Evolutionary conservation across 1,140 invertebrate species (phyloP).

Genomic region (Eupristina koningsbergeri): DNA sequence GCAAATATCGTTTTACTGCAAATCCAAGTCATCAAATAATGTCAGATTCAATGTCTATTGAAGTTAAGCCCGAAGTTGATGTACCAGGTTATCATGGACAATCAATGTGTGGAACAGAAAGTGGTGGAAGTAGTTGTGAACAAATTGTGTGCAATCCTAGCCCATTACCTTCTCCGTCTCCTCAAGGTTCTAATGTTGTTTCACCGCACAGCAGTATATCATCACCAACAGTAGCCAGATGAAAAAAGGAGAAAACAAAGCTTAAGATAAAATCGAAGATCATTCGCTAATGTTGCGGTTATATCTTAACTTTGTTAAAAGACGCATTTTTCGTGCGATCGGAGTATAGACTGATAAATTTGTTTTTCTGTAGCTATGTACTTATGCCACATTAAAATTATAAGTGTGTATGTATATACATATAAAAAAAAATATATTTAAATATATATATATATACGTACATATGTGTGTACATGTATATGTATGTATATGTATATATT

Average conservation of each 20-base stretch:
- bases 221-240: slow-evolving; percentile 69
- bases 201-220: slow-evolving; percentile 64
- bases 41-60: slow-evolving; percentile 61
- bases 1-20: slow-evolving; percentile 68
- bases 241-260: slow-evolving; percentile 57
- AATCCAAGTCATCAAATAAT: slow-evolving; percentile 59
- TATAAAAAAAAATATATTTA: not conserved
- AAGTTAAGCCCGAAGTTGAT: slow-evolving; percentile 68
- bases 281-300: slow-evolving; percentile 38
- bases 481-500: too few species aligned
- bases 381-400: slow-evolving; percentile 32
- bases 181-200: slow-evolving; percentile 60
- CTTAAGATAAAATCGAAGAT: slow-evolving; percentile 45
- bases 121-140: slow-evolving; percentile 65
- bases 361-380: slow-evolving; percentile 45
- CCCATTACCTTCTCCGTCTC: slow-evolving; percentile 64
- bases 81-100: slow-evolving; percentile 58
- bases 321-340: slow-evolving; percentile 38
- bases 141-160: slow-evolving; percentile 71
- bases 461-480: too few species aligned
- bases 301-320: slow-evolving; percentile 16
- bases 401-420: slow-evolving; percentile 28
- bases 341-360: slow-evolving; percentile 44
- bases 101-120: slow-evolving; percentile 61
- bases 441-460: slow-evolving; percentile 19